Evolutionary conservation across 2,888 invertebrate species (phyloP), one percentile per base, ranked within the genome.

Genomic region (Polyommatus iphigenia): DNA sequence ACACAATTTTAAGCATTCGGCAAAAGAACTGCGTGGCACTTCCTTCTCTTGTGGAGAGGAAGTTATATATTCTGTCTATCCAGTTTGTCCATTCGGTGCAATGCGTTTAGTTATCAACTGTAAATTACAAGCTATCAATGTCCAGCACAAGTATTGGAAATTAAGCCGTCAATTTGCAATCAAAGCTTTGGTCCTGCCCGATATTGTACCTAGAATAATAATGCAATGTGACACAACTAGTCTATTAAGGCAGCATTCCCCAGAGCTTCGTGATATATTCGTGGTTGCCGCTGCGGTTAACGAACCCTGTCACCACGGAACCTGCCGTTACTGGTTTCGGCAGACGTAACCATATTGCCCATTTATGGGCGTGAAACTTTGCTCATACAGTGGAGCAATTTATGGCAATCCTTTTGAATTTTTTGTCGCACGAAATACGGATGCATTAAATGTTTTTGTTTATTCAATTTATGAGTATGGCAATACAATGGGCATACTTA

Each of bases 231-330:
- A 54, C 67, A 57, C 29, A 71, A 54, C 59, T 79, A 78, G 76
- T 76, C 77, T 79, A 79, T 80, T 81, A 82, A 80, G 80, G 83
- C 83, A 82, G 77, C 78, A 77, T 82, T 81, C 80, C 79, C 80
- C 81, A 79, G 78, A 81, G 81, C 80, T 86, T 87, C 86, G 89
- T 90, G 90, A 91, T 91, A 88, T 90, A 90, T 89, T 89, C 83
- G 83, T 82, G 83, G 82, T 84, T 82, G 83, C 82, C 84, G 86
- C 85, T 87, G 86, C 91, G 93, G 93, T 93, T 90, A 93, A 93
- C 90, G 93, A 93, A 92, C 93, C 89, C 88, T 90, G 90, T 90
- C 90, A 90, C 89, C 86, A 81, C 85, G 87, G 84, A 84, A 81
- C 84, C 85, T 84, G 81, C 81, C 81, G 84, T 86, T 90, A 90